Base-by-base conservation (phyloP, 2,113 vertebrate species). In the Microcebus griseorufus region DNA sequence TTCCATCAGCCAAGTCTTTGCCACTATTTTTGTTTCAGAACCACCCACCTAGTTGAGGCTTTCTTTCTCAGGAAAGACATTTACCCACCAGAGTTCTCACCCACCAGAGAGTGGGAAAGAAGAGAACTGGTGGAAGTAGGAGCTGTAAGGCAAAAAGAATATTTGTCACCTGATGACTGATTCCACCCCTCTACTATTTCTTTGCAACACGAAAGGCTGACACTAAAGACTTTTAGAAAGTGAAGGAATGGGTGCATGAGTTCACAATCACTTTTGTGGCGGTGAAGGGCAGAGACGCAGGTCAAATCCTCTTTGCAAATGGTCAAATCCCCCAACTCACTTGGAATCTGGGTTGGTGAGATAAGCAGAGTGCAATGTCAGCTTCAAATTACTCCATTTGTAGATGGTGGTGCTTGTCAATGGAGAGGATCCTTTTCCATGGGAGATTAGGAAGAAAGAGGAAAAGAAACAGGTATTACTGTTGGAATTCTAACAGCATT, bases 21-120 rank as follows among this genome's bases (percentile, higher is more conserved):
- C n/a, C 73, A 96, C 96, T 97, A 93, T 96, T 97, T 97, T 97
- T 96, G 79, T 93, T 97, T 95, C 93, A 97, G 97, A 98, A 95
- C 96, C 96, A 95, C 96, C 96, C 96, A 98, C 96, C 69, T 97
- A 45, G 81, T 80, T 94, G 86, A 94, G 89, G 45, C 75, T 97
- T 94, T 62, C 95, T 92, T 95, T 94, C 92, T 95, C 75, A 84
- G 79, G 79, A 93, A 95, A 96, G 86, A 79, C 97, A 95, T 93
- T 91, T 95, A 94, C 48, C 75, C 78, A 88, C 72, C 90, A 94
- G 91, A 93, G 27, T 91, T 97, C 93, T 88, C 95, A 97, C 90
- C 85, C 93, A 96, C 85, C 81, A 48, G 67, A 79, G 92, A 92
- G 95, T 97, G 85, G 89, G 92, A 89, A 97, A 80, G 81, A 88